A percentile compares a stretch with the other conserved stretches of the same genome.
Conservation (phyloP, 2,797 vertebrate genomes). For the Danio aesculapii region DNA sequence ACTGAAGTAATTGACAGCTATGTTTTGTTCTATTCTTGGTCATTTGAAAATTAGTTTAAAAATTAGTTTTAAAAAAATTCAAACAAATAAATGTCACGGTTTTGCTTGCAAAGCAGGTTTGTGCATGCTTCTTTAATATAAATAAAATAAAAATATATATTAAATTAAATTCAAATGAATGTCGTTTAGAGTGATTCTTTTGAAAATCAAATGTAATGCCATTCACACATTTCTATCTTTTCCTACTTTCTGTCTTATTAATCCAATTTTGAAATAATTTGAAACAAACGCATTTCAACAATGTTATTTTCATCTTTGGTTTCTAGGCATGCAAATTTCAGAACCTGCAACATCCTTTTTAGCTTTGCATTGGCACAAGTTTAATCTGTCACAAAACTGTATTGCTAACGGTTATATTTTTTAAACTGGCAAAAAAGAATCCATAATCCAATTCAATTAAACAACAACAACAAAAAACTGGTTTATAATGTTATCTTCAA, state of each 20-base stretch:
- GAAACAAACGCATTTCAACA: not conserved
- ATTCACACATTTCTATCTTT: not conserved
- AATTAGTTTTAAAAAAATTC: too few relatives aligned
- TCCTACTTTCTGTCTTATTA: too few relatives aligned
- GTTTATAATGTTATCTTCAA: slow-evolving; percentile 1
- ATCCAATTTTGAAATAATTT: not conserved
- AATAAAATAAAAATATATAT: too few relatives aligned
- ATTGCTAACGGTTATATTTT: not conserved
- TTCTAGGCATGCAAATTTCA: slow-evolving; percentile 40
- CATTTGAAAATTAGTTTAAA: too few relatives aligned
- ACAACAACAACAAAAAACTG: not conserved
- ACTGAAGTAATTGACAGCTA: too few relatives aligned
- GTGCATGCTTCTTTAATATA: not conserved
- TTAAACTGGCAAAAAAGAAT: not conserved
- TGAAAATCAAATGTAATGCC: too few relatives aligned
- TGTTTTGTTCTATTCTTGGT: too few relatives aligned
- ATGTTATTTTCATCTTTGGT: slow-evolving; percentile 5
- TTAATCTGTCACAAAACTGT: not conserved
- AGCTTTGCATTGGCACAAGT: too few relatives aligned
- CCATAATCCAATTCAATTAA: not conserved
- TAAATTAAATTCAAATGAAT: too few relatives aligned
- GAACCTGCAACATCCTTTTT: not conserved
- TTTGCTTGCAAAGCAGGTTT: not conserved
- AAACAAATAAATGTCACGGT: too few relatives aligned
- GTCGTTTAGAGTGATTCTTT: too few relatives aligned